Percentiles rank a stretch among this genome's conserved stretches.
These are phyloP conservation scores for Ancistrus triradiatus DNA, from an alignment of 2,113 vertebrate species.

Conservation along the genomic window DNA sequence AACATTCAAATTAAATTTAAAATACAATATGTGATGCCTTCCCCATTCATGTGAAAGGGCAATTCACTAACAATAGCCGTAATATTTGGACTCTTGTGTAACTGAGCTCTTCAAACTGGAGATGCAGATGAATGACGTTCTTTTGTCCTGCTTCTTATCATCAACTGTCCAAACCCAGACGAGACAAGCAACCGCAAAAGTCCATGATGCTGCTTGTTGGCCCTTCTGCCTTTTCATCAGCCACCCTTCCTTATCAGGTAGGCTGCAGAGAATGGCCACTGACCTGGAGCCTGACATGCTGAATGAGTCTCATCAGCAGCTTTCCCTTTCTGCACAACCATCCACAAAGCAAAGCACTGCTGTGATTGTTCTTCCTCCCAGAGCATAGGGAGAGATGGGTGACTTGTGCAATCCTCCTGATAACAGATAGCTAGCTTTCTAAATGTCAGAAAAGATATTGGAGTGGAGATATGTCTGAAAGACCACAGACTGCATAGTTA, in stretches of 20 bases:
- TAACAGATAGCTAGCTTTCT: slow-evolving; percentile 57
- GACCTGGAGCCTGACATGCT: slow-evolving; percentile 71
- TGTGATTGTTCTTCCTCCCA: slow-evolving; percentile 4
- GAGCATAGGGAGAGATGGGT: slow-evolving; percentile 3
- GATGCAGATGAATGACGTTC: slow-evolving; percentile 27
- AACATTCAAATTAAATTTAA: too few relatives aligned
- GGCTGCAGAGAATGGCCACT: slow-evolving; percentile 63
- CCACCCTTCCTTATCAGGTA: slow-evolving; percentile 75
- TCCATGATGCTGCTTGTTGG: slow-evolving; percentile 49
- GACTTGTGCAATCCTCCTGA: slow-evolving; percentile 48
- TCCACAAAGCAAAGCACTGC: slow-evolving; percentile 41
- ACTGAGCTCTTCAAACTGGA: slow-evolving; percentile 9
- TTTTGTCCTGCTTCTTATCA: slow-evolving; percentile 52
- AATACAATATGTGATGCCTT: not conserved
- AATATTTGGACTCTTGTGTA: slow-evolving; percentile 32
- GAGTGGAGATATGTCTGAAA: slow-evolving; percentile 54
- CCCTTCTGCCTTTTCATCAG: slow-evolving; percentile 57
- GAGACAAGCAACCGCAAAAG: slow-evolving; percentile 37
- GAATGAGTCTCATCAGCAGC: slow-evolving; percentile 46
- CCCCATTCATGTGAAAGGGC: not conserved
- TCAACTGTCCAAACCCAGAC: slow-evolving; percentile 32
- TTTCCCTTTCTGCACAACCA: slow-evolving; percentile 27
- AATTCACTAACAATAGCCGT: slow-evolving; percentile 6
- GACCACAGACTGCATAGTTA: slow-evolving; percentile 36
- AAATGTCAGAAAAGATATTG: slow-evolving; percentile 67